These are phyloP conservation scores for Drosophila punjabiensis DNA, from an alignment of 1,140 invertebrate genomes.

Conservation along the genomic window DNA sequence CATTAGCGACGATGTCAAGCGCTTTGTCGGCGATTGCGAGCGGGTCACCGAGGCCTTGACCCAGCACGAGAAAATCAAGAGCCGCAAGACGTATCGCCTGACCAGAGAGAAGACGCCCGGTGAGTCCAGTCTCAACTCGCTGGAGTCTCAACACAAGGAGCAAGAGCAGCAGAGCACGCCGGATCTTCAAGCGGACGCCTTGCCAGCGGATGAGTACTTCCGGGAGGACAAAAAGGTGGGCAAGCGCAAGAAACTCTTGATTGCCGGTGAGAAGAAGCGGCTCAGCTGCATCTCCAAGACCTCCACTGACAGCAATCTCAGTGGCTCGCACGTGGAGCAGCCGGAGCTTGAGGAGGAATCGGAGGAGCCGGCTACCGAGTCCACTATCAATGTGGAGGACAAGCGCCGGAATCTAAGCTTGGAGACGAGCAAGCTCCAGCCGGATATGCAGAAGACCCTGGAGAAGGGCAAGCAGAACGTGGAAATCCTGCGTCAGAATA, in stretches of 20 bases:
- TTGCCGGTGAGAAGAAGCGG: slow-evolving; percentile 73
- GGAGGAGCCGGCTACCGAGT: slow-evolving; percentile 29
- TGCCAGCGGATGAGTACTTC: slow-evolving; percentile 88
- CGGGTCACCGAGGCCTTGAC: slow-evolving; percentile 72
- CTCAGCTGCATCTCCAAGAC: slow-evolving; percentile 83
- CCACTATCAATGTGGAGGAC: slow-evolving; percentile 81
- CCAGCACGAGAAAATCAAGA: slow-evolving; percentile 80
- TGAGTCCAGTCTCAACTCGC: slow-evolving; percentile 60
- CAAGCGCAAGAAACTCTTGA: slow-evolving; percentile 67
- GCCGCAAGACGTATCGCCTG: slow-evolving; percentile 77
- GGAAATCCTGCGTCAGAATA: slow-evolving; percentile 78
- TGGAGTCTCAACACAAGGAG: slow-evolving; percentile 20
- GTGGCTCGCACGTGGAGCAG: slow-evolving; percentile 57
- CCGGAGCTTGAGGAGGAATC: slow-evolving; percentile 47
- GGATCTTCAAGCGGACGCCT: slow-evolving; percentile 86
- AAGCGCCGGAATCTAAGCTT: slow-evolving; percentile 82
- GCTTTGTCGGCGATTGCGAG: slow-evolving; percentile 80
- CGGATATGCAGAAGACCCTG: slow-evolving; percentile 73
- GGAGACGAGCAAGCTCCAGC: slow-evolving; percentile 74
- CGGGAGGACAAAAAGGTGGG: slow-evolving; percentile 77
- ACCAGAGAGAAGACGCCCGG: slow-evolving; percentile 79
- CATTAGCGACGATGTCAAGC: slow-evolving; percentile 69
- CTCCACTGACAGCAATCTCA: slow-evolving; percentile 80
- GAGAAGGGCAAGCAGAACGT: slow-evolving; percentile 85
- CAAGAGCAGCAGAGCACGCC: slow-evolving; percentile 66